phyloP scores from a whole-genome alignment of 2,888 invertebrate genomes.

The Leptopilina syphax region DNA sequence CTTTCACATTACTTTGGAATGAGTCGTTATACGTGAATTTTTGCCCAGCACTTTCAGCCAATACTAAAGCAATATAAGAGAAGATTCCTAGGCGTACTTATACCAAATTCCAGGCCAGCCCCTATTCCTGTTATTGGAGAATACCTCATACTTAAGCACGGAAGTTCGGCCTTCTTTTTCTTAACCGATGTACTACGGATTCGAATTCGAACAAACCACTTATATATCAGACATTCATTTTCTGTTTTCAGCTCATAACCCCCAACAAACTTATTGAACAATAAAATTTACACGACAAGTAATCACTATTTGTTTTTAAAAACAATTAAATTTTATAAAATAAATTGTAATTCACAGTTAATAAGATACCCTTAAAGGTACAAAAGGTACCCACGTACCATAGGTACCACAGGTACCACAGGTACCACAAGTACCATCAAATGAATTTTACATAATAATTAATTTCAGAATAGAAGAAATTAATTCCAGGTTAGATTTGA shows the following conservation, averaged over 20 bases:
- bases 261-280: too few relatives aligned
- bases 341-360: too few relatives aligned
- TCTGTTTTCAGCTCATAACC: neutral
- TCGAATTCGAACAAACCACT: constrained; percentile 3
- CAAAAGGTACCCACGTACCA: too few relatives aligned
- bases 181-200: constrained; percentile 12
- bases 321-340: too few relatives aligned
- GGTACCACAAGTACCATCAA: too few relatives aligned
- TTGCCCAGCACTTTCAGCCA: constrained; percentile 54
- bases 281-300: too few relatives aligned
- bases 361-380: too few relatives aligned
- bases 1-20: constrained; percentile 8
- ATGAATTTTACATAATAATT: too few relatives aligned
- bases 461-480: too few relatives aligned
- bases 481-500: too few relatives aligned
- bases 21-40: constrained; percentile 28
- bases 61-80: constrained; percentile 67
- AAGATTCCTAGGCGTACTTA: constrained; percentile 68
- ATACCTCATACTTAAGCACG: constrained; percentile 52
- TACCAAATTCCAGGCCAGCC: constrained; percentile 66
- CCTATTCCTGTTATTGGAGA: constrained; percentile 66
- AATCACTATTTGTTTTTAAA: too few relatives aligned
- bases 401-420: too few relatives aligned
- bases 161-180: constrained; percentile 42
- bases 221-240: neutral